Percentiles rank a stretch among this genome's conserved stretches.
phyloP scores from a whole-genome alignment of 2,888 invertebrate genomes.

The Lepetodrilus schrolli region DNA sequence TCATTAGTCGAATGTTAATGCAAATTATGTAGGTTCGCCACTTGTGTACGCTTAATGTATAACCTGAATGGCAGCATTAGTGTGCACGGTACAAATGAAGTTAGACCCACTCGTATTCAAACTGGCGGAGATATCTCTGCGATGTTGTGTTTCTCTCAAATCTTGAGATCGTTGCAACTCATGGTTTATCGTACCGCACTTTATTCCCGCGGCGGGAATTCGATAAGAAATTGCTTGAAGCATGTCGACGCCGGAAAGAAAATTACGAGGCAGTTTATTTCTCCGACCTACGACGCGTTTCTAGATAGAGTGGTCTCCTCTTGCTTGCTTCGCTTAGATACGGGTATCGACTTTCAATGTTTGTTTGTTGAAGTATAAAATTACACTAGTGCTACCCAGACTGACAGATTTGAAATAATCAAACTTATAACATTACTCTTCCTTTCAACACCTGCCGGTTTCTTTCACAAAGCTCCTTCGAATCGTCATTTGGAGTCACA shows the following conservation, averaged over 20 bases:
- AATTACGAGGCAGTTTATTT: constrained; percentile 21
- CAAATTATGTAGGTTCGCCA: too few relatives aligned
- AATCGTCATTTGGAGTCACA: not conserved
- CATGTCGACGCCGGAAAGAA: constrained; percentile 17
- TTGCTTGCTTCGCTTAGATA: not conserved
- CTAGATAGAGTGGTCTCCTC: constrained; percentile 4
- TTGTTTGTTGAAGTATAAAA: not conserved
- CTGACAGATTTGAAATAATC: constrained; percentile 24
- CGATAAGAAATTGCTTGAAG: constrained; percentile 13
- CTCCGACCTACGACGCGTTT: not conserved
- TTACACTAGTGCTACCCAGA: not conserved
- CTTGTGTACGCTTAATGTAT: not conserved
- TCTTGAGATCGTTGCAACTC: not conserved
- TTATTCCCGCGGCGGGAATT: constrained; percentile 19
- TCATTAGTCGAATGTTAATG: too few relatives aligned
- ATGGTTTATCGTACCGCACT: constrained; percentile 9
- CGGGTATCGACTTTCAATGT: not conserved
- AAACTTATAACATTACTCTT: not conserved
- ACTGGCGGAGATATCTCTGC: too few relatives aligned
- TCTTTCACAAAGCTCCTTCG: not conserved
- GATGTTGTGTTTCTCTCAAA: too few relatives aligned
- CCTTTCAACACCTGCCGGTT: not conserved
- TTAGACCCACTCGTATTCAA: not conserved
- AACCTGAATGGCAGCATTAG: not conserved
- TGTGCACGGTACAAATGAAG: not conserved